Percentiles rank a stretch among this genome's conserved stretches.
These are phyloP conservation scores for Cherax destructor DNA, from an alignment of 1,140 invertebrate genomes.

Conservation along the genomic window DNA sequence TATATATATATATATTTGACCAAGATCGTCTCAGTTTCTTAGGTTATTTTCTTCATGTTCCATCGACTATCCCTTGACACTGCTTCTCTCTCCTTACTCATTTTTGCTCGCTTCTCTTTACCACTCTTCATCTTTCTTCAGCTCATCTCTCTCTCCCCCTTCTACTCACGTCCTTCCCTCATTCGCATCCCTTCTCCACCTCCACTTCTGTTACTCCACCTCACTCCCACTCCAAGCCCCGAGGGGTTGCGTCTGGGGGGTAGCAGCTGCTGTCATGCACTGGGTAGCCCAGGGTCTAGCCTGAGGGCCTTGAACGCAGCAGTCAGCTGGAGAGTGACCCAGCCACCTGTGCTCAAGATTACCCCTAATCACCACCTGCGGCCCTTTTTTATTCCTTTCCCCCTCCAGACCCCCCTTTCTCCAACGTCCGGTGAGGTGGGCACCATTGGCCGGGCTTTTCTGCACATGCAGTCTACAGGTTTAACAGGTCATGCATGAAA, in stretches of 20 bases:
- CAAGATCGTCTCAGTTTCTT: too few relatives aligned
- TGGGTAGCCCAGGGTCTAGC: background rate
- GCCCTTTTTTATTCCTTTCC: background rate
- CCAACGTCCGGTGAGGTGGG: background rate
- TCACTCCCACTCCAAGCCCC: too few relatives aligned
- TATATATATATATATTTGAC: too few relatives aligned
- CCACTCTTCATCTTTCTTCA: background rate
- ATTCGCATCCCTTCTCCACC: background rate
- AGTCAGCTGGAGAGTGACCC: conserved; percentile 32
- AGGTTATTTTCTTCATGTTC: background rate
- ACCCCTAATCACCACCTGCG: conserved; percentile 14
- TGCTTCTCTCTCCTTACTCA: background rate
- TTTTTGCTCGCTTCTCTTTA: background rate
- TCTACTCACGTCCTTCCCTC: background rate
- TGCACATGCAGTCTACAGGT: background rate
- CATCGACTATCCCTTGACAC: background rate
- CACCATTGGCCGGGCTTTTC: background rate
- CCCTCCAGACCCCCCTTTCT: background rate
- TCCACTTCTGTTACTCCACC: background rate
- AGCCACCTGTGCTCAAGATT: conserved; percentile 30
- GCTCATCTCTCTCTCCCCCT: background rate
- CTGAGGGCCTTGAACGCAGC: background rate
- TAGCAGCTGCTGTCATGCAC: background rate
- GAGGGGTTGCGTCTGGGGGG: too few relatives aligned
- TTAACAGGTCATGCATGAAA: background rate